These are phyloP conservation scores for Macrotis lagotis DNA, from an alignment of 2,113 vertebrate genomes.

Conservation along the genomic window DNA sequence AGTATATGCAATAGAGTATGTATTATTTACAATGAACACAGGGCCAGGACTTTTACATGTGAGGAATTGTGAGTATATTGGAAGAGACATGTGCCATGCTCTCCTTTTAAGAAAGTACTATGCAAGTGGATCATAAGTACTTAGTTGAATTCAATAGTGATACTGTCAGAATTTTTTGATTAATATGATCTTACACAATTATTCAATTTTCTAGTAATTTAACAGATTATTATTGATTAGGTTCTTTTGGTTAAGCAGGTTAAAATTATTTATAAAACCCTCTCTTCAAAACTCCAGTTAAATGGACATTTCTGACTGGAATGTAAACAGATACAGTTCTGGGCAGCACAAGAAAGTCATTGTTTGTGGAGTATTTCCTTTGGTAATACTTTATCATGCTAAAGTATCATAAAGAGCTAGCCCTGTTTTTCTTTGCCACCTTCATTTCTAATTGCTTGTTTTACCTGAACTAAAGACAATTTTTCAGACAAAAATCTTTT, in stretches of 20 bases:
- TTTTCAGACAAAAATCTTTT: neutral
- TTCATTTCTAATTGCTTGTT: neutral
- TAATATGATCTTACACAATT: neutral
- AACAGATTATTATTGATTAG: neutral
- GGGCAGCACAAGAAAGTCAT: neutral
- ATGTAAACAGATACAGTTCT: neutral
- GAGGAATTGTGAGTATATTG: neutral
- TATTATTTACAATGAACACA: neutral
- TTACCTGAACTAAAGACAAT: neutral
- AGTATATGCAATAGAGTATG: neutral
- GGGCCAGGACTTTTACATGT: neutral
- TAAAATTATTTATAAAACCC: neutral
- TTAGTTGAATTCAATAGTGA: neutral
- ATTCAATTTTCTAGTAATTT: neutral
- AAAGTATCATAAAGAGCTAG: neutral
- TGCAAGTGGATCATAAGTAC: neutral
- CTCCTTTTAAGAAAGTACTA: neutral
- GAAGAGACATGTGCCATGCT: neutral
- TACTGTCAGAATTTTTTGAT: neutral
- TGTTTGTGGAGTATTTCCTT: slow-evolving; percentile 14
- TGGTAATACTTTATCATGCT: neutral
- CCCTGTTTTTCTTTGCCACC: neutral
- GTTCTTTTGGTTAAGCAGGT: neutral
- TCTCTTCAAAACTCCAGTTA: neutral
- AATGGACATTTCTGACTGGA: neutral